Percentiles rank a stretch among this genome's conserved stretches.
These are phyloP conservation scores for Lagorchestes hirsutus DNA, from an alignment of 2,797 vertebrate species.

Conservation along the genomic window DNA sequence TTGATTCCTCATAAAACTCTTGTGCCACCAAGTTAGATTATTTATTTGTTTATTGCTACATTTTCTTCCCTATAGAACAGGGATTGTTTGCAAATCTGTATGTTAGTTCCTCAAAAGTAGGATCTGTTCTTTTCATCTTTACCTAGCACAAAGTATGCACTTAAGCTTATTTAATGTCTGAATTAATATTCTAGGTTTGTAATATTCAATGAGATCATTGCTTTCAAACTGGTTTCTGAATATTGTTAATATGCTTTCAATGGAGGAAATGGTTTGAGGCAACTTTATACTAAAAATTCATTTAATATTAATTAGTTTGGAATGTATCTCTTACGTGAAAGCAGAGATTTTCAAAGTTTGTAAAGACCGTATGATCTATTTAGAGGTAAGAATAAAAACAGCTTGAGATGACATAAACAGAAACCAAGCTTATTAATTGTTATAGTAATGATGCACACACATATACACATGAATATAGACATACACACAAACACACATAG, in stretches of 20 bases:
- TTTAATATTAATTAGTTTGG: neutral
- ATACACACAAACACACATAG: neutral
- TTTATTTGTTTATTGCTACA: neutral
- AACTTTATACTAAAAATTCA: slow-evolving; percentile 18
- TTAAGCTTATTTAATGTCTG: slow-evolving; percentile 1
- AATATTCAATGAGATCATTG: slow-evolving; percentile 65
- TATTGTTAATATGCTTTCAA: slow-evolving; percentile 48
- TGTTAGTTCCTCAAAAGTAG: neutral
- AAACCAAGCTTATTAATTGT: slow-evolving; percentile 17
- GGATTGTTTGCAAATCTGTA: slow-evolving; percentile 38
- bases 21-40: slow-evolving; percentile 23
- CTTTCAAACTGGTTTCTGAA: slow-evolving; percentile 54
- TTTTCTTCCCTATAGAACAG: slow-evolving; percentile 35
- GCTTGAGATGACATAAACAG: slow-evolving; percentile 15
- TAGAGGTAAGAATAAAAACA: neutral
- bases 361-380: neutral
- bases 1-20: slow-evolving; percentile 29
- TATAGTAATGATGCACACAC: neutral
- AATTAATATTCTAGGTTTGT: slow-evolving; percentile 42
- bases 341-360: neutral
- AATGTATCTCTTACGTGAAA: neutral
- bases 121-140: neutral
- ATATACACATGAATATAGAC: neutral
- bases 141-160: neutral
- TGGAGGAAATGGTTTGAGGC: slow-evolving; percentile 29